These are phyloP conservation scores for Drosophila navojoa DNA, from an alignment of 1,140 invertebrate species.

Conservation along the genomic window DNA sequence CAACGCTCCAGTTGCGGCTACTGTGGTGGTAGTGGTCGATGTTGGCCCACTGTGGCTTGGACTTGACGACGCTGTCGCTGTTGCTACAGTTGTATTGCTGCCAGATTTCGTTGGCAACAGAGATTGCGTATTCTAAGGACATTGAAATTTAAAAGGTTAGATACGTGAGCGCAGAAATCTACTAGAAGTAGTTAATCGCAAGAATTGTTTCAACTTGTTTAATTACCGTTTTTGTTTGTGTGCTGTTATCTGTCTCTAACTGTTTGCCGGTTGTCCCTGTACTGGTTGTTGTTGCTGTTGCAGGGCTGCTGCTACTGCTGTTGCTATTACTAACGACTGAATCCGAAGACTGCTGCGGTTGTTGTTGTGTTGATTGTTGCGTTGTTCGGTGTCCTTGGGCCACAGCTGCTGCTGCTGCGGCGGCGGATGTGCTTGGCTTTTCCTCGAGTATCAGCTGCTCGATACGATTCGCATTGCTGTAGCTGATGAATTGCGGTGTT, in stretches of 20 bases:
- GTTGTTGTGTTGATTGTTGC: constrained; percentile 24
- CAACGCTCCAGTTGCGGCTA: constrained; percentile 26
- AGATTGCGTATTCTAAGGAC: constrained; percentile 75
- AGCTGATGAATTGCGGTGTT: constrained; percentile 89
- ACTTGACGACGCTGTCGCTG: constrained; percentile 35
- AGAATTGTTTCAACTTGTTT: neutral
- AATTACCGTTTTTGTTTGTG: constrained; percentile 66
- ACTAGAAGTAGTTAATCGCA: too few species aligned
- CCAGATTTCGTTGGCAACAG: constrained; percentile 64
- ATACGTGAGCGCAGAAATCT: neutral
- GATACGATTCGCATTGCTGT: constrained; percentile 90
- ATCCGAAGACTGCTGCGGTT: constrained; percentile 16
- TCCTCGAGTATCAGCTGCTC: constrained; percentile 86
- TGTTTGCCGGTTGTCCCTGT: constrained; percentile 42
- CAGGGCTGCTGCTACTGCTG: constrained; percentile 8
- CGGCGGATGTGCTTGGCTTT: constrained; percentile 68
- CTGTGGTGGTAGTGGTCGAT: constrained; percentile 33
- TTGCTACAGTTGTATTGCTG: constrained; percentile 29
- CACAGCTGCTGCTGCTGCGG: constrained; percentile 52
- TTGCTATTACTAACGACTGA: constrained; percentile 15
- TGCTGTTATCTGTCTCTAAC: constrained; percentile 48
- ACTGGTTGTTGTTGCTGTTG: constrained; percentile 22
- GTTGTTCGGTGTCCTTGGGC: constrained; percentile 50
- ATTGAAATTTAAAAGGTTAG: neutral
- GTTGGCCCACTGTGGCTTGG: constrained; percentile 36